Evolutionary conservation across 2,797 vertebrate species (phyloP), one percentile per base, ranked within the genome.

Genomic region (Sciurus vulgaris): DNA sequence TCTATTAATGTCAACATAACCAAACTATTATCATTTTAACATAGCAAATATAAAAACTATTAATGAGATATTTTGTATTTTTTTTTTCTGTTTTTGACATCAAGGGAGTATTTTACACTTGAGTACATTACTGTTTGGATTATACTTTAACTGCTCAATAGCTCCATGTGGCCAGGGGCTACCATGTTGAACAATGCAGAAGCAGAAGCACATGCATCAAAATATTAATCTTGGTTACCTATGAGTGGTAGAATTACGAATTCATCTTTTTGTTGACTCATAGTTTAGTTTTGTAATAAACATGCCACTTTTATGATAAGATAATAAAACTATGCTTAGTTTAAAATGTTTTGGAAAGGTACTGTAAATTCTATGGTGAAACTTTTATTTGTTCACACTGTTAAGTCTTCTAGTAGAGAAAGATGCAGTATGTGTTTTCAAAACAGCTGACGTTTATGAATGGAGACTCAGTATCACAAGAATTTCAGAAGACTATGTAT

Each of bases 1-100:
- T 94, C 83, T 7, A 82, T 83, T 85, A 74, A 94, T 76, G 35
- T 59, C n/a, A 78, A 35, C 69, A 90, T 49, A 94, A 15, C 54
- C 9, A 84, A 89, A 33, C 83, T 65, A 56, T 59, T 77, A 30
- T 84, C 30, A 78, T 67, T 67, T 89, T 33, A 67, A 59, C 1
- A n/a, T 72, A 74, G 56, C 18, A 87, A 86, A 73, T 49, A 65
- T n/a, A 78, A 94, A 76, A 86, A 59, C 54, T 67, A 54, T 65
- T 56, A 61, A 51, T 72, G 49, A 92, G 22, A 26, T 35, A 22
- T 86, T 81, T 94, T 76, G 33, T 4, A 10, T 84, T 63, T 44
- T 73, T 96, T 63, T 86, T 0, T 56, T 26, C 17, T 61, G 2
- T 84, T 72, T 93, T 82, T 88, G 83, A 89, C 92, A 65, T 83